A percentile compares a stretch with the other conserved stretches of the same genome.
These are phyloP conservation scores for Eupeodes luniger DNA, from an alignment of 2,888 invertebrate species.

Conservation along the genomic window DNA sequence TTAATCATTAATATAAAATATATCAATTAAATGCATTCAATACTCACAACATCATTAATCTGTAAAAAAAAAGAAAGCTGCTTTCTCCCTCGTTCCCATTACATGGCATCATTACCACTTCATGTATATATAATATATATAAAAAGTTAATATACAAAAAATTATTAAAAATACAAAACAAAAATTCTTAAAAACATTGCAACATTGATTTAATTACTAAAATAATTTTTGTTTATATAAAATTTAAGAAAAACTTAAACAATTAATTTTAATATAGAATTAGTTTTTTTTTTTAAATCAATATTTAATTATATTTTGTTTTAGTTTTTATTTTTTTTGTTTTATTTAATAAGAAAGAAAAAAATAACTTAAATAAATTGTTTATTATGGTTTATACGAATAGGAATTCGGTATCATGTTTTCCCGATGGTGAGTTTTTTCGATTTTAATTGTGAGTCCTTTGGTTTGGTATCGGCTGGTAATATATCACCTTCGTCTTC, in stretches of 20 bases:
- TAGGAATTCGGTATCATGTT: constrained; percentile 78
- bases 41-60: constrained; percentile 58
- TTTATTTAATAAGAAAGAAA: constrained; percentile 19
- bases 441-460: constrained; percentile 76
- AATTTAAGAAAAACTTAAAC: constrained; percentile 41
- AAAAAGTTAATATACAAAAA: constrained; percentile 17
- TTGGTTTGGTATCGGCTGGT: constrained; percentile 65
- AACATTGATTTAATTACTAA: constrained; percentile 62
- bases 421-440: constrained; percentile 75
- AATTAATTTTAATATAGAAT: constrained; percentile 16
- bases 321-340: no score
- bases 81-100: neutral
- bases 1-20: constrained; percentile 17
- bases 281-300: neutral
- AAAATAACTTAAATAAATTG: constrained; percentile 52
- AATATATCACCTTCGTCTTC: constrained; percentile 49
- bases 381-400: constrained; percentile 76
- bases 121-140: neutral
- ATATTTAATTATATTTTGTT: neutral
- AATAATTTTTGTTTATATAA: constrained; percentile 39
- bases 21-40: constrained; percentile 61
- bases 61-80: constrained; percentile 20
- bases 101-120: constrained; percentile 14
- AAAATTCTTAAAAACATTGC: constrained; percentile 29
- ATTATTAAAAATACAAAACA: neutral